Evolutionary conservation across 2,797 vertebrate genomes (phyloP), one percentile per base, ranked within the genome.

Genomic region (Otus scops): DNA sequence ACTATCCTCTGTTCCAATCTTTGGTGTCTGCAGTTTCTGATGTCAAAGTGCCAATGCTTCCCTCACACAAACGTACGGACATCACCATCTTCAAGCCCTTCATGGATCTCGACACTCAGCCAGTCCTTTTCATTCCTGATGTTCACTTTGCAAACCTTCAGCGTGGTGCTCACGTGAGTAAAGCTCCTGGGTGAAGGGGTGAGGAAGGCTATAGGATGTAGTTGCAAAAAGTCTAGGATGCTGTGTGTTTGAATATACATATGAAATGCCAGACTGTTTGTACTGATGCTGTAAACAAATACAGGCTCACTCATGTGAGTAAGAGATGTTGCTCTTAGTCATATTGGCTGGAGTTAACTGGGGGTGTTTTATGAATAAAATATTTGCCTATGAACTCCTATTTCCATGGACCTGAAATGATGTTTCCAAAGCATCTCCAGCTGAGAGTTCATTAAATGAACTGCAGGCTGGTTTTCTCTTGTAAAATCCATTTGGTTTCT

Each of bases 61-160:
- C 99, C 96, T 98, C 98, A 1, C 98, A 98, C 95, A 99, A 99
- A 90, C 98, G 99, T 64, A 99, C 98, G 0, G 99, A 99, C 59
- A 97, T 99, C 97, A 99, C 99, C 1, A 88, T 99, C 89, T 99
- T 99, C 97, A 99, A 99, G 98, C 98, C 99, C 93, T 98, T 99
- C 97, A 96, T 96, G 5, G 99, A 99, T 83, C 96, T 99, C 0
- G 99, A 99, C 86, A 99, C 99, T 6, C 99, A 99, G 97, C 99
- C 99, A 0, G 99, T 99, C 53, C 99, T 99, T 34, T 99, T 99
- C 97, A 99, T 99, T 60, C 99, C 99, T 0, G 99, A 99, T 6
- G 98, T 99, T 87, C 99, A 99, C 97, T 99, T 99, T 94, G 98
- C 99, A 53, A 98, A 97, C 95, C 98, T 99, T 83, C 99, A 99